Evolutionary conservation across 2,113 vertebrate genomes (phyloP).

Genomic region (Beaufortia kweichowensis): DNA sequence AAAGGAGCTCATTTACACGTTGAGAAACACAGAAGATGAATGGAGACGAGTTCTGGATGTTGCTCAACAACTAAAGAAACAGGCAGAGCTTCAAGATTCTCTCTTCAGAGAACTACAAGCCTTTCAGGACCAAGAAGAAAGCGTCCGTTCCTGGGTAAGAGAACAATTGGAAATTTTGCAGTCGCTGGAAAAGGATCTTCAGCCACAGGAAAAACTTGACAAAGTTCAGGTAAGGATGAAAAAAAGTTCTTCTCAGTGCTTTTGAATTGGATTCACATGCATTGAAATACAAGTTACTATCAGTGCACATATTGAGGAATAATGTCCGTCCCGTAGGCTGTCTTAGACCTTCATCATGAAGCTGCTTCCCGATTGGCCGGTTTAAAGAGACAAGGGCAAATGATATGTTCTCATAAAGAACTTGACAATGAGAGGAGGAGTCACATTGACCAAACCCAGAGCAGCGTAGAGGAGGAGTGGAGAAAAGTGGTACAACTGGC

Average conservation of each 20-base stretch:
- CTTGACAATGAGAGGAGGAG: constrained; percentile 51
- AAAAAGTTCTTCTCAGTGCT: not conserved
- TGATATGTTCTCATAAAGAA: constrained; percentile 58
- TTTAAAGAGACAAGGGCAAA: constrained; percentile 57
- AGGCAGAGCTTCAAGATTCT: constrained; percentile 44
- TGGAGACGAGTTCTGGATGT: constrained; percentile 62
- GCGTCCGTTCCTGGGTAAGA: constrained; percentile 61
- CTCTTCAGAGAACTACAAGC: constrained; percentile 53
- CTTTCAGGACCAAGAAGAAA: constrained; percentile 56
- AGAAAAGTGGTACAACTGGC: constrained; percentile 58
- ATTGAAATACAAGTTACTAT: not conserved
- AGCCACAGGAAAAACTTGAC: constrained; percentile 48
- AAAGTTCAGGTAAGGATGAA: constrained; percentile 60
- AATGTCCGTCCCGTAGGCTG: constrained; percentile 35
- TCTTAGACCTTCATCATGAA: constrained; percentile 49
- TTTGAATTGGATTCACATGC: not conserved
- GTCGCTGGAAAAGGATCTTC: constrained; percentile 34
- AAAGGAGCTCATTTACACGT: constrained; percentile 42
- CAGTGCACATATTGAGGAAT: constrained; percentile 47
- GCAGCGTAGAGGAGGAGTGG: constrained; percentile 69
- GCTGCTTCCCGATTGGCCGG: constrained; percentile 40
- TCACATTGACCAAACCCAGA: constrained; percentile 57
- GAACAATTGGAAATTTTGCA: constrained; percentile 56
- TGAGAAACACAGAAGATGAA: constrained; percentile 61
- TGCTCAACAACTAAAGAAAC: constrained; percentile 55